Evolutionary conservation across 2,113 vertebrate genomes (phyloP), one percentile per base, ranked within the genome.

Genomic region (Tapirus terrestris): DNA sequence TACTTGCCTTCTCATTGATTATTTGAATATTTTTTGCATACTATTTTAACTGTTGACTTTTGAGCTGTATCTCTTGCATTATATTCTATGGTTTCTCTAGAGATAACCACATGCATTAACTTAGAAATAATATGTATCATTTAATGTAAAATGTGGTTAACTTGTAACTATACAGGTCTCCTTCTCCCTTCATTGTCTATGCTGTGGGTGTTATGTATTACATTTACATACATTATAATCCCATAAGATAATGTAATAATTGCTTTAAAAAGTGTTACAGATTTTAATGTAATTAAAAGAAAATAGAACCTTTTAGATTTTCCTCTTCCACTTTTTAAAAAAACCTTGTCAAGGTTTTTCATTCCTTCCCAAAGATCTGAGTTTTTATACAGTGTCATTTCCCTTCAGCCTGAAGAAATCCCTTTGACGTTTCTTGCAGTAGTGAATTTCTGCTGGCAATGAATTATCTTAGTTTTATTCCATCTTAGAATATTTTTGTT

Each of bases 401-500:
- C 1, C 5, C 11, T 83, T 43, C 2, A 72, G 53, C 10, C 14
- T 86, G 20, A 70, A 39, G 20, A 10, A 61, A 31, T 53, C 33
- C 4, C 27, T 51, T 39, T 72, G 79, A n/a, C 10, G 27, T 53
- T 86, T 95, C 16, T 51, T 70, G 51, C 20, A 68, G 13, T 51
- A 63, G 27, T 85, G 43, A 72, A 58, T 83, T 95, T 95, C 65
- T 63, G 5, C 23, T 81, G 76, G 21, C 45, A 58, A 45, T 81
- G 58, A 73, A 65, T 60, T 76, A 7, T 84, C 48, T 60, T 84
- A 29, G 33, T 90, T 90, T 67, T 73, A 75, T 21, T 89, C 75
- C 61, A 85, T 77, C 72, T 87, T 65, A 86, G 75, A 96, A 81
- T 92, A 63, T 31, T 51, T 76, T n/a, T 63, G 45, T 56, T 80